Evolutionary conservation across 2,797 vertebrate species (phyloP).

Genomic region (Chiloscyllium punctatum): DNA sequence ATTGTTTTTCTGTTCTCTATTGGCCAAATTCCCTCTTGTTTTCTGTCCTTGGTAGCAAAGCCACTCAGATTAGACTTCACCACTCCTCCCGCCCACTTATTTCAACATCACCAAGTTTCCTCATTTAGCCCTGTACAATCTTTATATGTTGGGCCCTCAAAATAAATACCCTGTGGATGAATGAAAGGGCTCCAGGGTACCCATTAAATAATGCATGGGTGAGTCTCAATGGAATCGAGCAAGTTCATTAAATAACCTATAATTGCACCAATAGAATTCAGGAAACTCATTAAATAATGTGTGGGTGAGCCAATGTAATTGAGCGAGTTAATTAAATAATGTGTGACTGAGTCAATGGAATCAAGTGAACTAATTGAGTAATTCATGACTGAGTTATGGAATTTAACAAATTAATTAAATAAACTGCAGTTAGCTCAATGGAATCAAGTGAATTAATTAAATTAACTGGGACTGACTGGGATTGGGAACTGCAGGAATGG

Average conservation of each 20-base stretch:
- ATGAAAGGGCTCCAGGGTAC: not conserved
- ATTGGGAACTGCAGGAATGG: not conserved
- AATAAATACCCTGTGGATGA: not conserved
- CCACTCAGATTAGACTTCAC: not conserved
- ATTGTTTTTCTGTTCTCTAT: not conserved
- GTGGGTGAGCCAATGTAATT: not conserved
- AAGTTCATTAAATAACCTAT: slow-evolving; percentile 4
- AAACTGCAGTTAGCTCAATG: not conserved
- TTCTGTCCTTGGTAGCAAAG: not conserved
- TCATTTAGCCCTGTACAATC: not conserved
- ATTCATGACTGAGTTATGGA: not conserved
- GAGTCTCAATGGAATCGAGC: slow-evolving; percentile 24
- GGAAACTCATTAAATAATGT: not conserved
- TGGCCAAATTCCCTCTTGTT: not conserved
- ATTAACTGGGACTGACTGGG: not conserved
- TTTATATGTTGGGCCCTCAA: not conserved
- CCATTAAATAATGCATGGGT: slow-evolving; percentile 3
- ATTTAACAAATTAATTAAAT: slow-evolving; percentile 14
- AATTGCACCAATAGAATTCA: slow-evolving; percentile 12
- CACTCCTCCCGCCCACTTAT: not conserved
- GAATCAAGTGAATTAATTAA: not conserved
- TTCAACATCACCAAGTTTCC: not conserved
- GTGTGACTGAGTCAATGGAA: slow-evolving; percentile 1
- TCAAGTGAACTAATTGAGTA: not conserved
- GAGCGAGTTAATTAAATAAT: not conserved